A percentile compares a stretch with the other conserved stretches of the same genome.
phyloP scores from a whole-genome alignment of 2,888 invertebrate species.

The Sphaerophoria rueppellii region DNA sequence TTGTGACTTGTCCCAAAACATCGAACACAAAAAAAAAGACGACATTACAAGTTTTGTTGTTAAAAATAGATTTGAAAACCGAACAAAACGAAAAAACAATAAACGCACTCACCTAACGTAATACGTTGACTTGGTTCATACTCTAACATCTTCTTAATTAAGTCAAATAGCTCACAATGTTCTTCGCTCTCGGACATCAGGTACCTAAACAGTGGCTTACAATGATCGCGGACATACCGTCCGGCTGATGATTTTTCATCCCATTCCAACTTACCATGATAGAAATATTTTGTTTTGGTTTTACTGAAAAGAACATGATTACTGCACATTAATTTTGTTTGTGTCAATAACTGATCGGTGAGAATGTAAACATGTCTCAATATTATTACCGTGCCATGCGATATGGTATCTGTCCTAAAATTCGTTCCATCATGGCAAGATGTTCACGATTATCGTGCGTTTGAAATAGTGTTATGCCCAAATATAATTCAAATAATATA shows the following conservation, averaged over 20 bases:
- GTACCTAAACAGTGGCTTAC: slow-evolving; percentile 98
- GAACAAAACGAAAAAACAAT: slow-evolving; percentile 5
- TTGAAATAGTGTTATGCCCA: slow-evolving; percentile 99
- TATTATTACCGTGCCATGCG: slow-evolving; percentile 86
- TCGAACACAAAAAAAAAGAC: slow-evolving; percentile 31
- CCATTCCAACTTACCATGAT: slow-evolving; percentile 98
- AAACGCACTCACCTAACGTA: slow-evolving; percentile 84
- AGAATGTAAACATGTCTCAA: slow-evolving; percentile 79
- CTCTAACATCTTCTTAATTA: slow-evolving; percentile 97
- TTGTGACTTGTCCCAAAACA: slow-evolving; percentile 34
- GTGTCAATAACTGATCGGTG: slow-evolving; percentile 67
- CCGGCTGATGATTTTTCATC: slow-evolving; percentile 98
- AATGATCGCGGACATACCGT: slow-evolving; percentile 98
- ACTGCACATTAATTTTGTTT: slow-evolving; percentile 81
- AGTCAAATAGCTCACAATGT: slow-evolving; percentile 95
- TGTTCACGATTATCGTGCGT: slow-evolving; percentile 99
- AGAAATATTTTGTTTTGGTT: slow-evolving; percentile 98
- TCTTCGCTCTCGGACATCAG: slow-evolving; percentile 94
- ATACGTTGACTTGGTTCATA: slow-evolving; percentile 97
- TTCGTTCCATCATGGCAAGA: slow-evolving; percentile 99
- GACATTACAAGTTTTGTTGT: slow-evolving; percentile 27
- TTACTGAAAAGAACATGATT: slow-evolving; percentile 85
- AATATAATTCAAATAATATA: slow-evolving; percentile 99
- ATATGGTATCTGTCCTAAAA: slow-evolving; percentile 97
- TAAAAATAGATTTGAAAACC: slow-evolving; percentile 6